phyloP scores from a whole-genome alignment of 2,888 invertebrate genomes.

The Lithosia quadra region DNA sequence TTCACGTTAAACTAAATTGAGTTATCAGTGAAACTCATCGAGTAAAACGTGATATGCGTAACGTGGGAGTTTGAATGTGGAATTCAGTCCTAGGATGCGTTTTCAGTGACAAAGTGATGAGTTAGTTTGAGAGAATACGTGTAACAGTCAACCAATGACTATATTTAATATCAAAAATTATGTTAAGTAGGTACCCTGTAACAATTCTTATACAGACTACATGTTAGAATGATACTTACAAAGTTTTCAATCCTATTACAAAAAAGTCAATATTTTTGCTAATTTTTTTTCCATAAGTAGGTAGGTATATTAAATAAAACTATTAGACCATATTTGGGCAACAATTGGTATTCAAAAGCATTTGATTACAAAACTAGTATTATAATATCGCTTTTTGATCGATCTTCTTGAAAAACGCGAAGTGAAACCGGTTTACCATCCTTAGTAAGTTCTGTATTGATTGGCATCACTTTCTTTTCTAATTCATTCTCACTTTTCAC shows the following conservation, averaged over 20 bases:
- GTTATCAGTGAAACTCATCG: not conserved
- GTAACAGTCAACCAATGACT: not conserved
- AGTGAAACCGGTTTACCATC: not conserved
- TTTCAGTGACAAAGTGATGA: not conserved
- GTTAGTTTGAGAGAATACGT: not conserved
- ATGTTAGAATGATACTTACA: too few species aligned
- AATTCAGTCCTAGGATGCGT: not conserved
- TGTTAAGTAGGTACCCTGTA: not conserved
- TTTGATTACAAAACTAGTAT: not conserved
- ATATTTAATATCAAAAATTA: too few species aligned
- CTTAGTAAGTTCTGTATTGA: not conserved
- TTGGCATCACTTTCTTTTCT: not conserved
- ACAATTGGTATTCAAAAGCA: not conserved
- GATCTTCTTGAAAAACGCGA: not conserved
- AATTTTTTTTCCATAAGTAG: not conserved
- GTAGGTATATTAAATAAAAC: too few species aligned
- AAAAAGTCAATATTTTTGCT: too few species aligned
- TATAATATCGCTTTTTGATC: not conserved
- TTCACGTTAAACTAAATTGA: too few species aligned
- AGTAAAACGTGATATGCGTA: not conserved
- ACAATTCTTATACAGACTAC: not conserved
- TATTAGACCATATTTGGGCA: not conserved
- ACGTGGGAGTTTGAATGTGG: not conserved
- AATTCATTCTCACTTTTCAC: not conserved
- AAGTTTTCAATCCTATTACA: not conserved